Evolutionary conservation across 2,113 vertebrate genomes (phyloP).

Genomic region (Daphoenositta chrysoptera): DNA sequence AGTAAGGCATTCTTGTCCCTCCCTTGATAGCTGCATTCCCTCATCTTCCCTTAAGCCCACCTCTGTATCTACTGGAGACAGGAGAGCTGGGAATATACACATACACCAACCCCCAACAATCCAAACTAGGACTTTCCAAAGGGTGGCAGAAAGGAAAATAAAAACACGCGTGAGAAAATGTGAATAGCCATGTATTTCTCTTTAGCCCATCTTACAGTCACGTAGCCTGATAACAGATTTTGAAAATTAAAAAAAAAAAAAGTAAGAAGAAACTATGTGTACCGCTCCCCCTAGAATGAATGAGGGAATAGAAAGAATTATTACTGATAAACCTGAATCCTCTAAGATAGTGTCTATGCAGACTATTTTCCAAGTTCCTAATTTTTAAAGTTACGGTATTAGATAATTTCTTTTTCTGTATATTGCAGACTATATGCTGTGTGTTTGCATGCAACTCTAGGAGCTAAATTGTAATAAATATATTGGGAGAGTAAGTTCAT

Average conservation of each 20-base stretch:
- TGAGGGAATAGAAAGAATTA: not conserved
- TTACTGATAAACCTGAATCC: not conserved
- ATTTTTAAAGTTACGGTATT: not conserved
- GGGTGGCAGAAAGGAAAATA: not conserved
- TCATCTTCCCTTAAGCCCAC: not conserved
- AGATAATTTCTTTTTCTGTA: not conserved
- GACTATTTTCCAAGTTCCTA: not conserved
- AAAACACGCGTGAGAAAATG: not conserved
- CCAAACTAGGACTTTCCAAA: not conserved
- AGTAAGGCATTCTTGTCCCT: not conserved
- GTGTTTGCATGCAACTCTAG: not conserved
- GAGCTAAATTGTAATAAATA: not conserved
- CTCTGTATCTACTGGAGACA: rapidly evolving
- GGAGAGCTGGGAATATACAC: not conserved
- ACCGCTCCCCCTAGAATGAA: not conserved
- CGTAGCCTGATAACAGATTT: not conserved
- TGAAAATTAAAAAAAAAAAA: not conserved
- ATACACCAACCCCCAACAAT: not conserved
- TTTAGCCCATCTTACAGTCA: not conserved
- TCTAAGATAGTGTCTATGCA: not conserved
- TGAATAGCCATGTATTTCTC: not conserved
- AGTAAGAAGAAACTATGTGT: not conserved
- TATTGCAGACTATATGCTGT: not conserved
- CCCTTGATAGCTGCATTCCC: not conserved
- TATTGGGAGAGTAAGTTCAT: not conserved